Base-by-base conservation (phyloP, 2,888 invertebrate species). In the Mantis religiosa region DNA sequence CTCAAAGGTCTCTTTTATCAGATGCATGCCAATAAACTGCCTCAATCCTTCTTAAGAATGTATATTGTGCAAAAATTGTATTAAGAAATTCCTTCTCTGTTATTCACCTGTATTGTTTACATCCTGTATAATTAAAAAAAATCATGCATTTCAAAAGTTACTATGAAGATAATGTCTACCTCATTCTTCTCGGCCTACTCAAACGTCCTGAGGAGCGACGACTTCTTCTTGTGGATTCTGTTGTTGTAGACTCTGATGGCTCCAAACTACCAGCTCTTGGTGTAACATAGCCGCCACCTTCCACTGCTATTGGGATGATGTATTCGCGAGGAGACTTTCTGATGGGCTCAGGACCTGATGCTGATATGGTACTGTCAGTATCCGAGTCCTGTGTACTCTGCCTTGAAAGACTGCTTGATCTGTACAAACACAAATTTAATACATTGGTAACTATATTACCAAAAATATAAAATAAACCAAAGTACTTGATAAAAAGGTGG, bases 271-370 rank as follows among this genome's bases (percentile, higher is more conserved):
- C 96, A 90, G 95, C 95, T 89, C 96, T 94, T 34, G 97, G 97
- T 34, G 97, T 97, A 9, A 97, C 96, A 93, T 96, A 97, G 90
- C 97, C 98, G 90, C 97, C 97, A 91, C 98, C 98, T 93, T 98
- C 98, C 89, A 98, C 96, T 28, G 97, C 97, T 92, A 98, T 98
- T n/a, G 98, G 98, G 93, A 98, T 98, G 92, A 98, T 98, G 92
- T 97, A 98, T 93, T 98, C 98, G 84, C 98, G 95, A 27, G 98
- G 97, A 25, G 97, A 97, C 93, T 98, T 98, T 92, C 97, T 96
- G 92, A 98, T 97, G 9, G 97, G 97, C 92, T 97, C 96, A 88
- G 94, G 94, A 30, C 94, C 94, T n/a, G 87, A 30, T 6, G 92
- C 91, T 12, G 94, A 93, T 20, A 93, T 92, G 27, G 91, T 91